phyloP scores from a whole-genome alignment of 2,888 invertebrate species.

The Meloe dianella region DNA sequence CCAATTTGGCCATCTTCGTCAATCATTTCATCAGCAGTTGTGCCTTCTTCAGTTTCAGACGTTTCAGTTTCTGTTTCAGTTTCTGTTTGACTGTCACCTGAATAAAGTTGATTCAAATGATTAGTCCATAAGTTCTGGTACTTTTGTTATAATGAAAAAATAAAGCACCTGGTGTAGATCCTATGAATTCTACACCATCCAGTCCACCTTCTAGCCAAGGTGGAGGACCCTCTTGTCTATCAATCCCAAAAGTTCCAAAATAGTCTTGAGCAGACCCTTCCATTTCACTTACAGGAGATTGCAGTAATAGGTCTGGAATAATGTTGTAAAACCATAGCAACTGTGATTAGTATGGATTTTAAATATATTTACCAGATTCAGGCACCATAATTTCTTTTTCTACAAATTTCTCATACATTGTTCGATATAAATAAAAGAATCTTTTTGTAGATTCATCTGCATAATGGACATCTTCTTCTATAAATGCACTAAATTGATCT shows the following conservation, averaged over 20 bases:
- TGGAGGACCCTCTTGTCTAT: neutral
- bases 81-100: no score
- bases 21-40: no score
- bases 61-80: neutral
- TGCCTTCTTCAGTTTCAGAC: neutral
- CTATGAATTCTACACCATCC: neutral
- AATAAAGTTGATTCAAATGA: no score
- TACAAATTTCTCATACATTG: slow-evolving; percentile 73
- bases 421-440: slow-evolving; percentile 72
- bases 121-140: no score
- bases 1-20: no score
- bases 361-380: slow-evolving; percentile 70
- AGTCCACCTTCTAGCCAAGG: neutral
- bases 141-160: slow-evolving; percentile 14
- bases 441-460: slow-evolving; percentile 63
- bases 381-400: slow-evolving; percentile 76
- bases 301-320: no score
- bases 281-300: no score
- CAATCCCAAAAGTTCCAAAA: no score
- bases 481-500: slow-evolving; percentile 62
- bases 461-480: slow-evolving; percentile 62
- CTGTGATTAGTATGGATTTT: no score
- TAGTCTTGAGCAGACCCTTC: no score
- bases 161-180: neutral
- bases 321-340: no score